Evolutionary conservation across 2,797 vertebrate species (phyloP).

Genomic region (Chaetophractus vellerosus): DNA sequence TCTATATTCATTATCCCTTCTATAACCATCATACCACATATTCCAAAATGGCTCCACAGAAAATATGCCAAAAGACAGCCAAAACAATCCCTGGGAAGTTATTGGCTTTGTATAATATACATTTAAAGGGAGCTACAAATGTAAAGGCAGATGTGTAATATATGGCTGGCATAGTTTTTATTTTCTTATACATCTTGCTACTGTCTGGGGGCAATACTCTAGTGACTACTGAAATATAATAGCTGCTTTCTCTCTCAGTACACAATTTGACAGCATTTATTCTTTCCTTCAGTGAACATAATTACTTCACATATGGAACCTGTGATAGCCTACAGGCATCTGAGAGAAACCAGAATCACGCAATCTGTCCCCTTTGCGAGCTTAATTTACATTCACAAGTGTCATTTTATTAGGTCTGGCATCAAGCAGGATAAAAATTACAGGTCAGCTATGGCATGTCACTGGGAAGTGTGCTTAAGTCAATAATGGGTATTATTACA

Average conservation of each 20-base stretch:
- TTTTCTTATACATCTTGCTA: slow-evolving; percentile 90
- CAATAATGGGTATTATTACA: slow-evolving; percentile 91
- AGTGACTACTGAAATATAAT: slow-evolving; percentile 92
- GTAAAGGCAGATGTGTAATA: slow-evolving; percentile 89
- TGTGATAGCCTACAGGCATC: slow-evolving; percentile 93
- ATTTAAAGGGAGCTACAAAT: slow-evolving; percentile 81
- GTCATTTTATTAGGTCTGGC: slow-evolving; percentile 92
- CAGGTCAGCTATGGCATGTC: slow-evolving; percentile 91
- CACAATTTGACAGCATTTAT: slow-evolving; percentile 94
- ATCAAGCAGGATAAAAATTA: slow-evolving; percentile 91
- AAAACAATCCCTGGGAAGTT: slow-evolving; percentile 83
- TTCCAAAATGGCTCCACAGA: slow-evolving; percentile 81
- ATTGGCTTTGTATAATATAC: slow-evolving; percentile 86
- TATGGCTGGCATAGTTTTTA: slow-evolving; percentile 87
- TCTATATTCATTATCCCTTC: slow-evolving; percentile 60
- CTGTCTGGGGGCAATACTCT: slow-evolving; percentile 91
- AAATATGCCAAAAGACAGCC: slow-evolving; percentile 74
- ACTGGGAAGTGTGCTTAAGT: slow-evolving; percentile 90
- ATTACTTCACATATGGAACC: slow-evolving; percentile 95
- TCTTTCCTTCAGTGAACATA: slow-evolving; percentile 94
- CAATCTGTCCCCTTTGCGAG: slow-evolving; percentile 93
- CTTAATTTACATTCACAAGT: slow-evolving; percentile 93
- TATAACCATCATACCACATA: slow-evolving; percentile 65
- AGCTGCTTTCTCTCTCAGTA: slow-evolving; percentile 91
- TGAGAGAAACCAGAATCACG: slow-evolving; percentile 92